These are phyloP conservation scores for Cryptocephalus moraei DNA, from an alignment of 2,888 invertebrate species.

Conservation along the genomic window DNA sequence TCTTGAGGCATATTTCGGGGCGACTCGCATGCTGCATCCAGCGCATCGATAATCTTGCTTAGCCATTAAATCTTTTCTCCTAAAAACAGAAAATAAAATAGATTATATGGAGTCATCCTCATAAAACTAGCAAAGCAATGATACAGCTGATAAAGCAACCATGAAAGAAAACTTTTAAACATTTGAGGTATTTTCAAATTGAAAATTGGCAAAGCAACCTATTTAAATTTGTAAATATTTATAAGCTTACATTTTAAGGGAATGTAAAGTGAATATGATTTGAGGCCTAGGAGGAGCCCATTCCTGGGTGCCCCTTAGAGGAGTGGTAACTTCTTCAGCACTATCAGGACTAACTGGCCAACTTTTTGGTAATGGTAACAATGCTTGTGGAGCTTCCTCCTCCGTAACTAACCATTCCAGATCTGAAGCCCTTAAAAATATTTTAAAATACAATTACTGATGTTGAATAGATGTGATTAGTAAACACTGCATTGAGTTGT, in stretches of 20 bases:
- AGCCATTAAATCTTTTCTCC: slow-evolving; percentile 52
- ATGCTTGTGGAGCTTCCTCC: slow-evolving; percentile 63
- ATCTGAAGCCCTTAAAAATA: slow-evolving; percentile 52
- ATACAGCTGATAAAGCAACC: too few relatives aligned
- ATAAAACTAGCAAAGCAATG: too few relatives aligned
- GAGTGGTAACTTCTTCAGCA: slow-evolving; percentile 40
- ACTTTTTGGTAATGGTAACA: slow-evolving; percentile 65
- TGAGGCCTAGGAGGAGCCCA: slow-evolving; percentile 82
- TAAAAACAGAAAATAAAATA: slow-evolving; percentile 26
- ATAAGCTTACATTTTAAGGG: slow-evolving; percentile 50
- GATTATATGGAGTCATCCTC: too few relatives aligned
- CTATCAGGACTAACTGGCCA: slow-evolving; percentile 60
- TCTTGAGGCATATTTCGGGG: slow-evolving; percentile 57
- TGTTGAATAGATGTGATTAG: too few relatives aligned
- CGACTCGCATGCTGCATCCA: slow-evolving; percentile 75
- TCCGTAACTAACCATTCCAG: slow-evolving; percentile 73
- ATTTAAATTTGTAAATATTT: neutral
- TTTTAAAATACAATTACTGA: neutral
- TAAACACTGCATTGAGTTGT: too few relatives aligned
- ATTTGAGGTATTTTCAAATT: too few relatives aligned
- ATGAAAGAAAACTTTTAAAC: too few relatives aligned
- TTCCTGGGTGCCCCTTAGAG: slow-evolving; percentile 62
- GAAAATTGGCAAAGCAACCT: neutral
- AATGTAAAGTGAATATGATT: slow-evolving; percentile 71
- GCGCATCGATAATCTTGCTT: slow-evolving; percentile 73